Evolutionary conservation across 1,140 invertebrate genomes (phyloP), one percentile per base, ranked within the genome.

Genomic region (Lethrus apterus): DNA sequence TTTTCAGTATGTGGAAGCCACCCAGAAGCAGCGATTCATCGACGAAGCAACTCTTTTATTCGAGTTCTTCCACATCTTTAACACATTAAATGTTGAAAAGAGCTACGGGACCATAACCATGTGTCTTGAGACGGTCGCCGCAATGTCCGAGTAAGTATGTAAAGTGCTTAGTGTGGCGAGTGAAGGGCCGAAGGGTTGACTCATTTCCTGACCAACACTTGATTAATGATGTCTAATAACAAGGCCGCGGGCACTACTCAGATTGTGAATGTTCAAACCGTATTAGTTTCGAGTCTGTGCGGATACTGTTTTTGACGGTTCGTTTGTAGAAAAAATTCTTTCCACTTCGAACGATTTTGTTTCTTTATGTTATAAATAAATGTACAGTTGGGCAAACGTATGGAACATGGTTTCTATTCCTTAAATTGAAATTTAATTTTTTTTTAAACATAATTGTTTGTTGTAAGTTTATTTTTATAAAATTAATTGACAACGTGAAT

Each of bases 221-320:
- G 63, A 65, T 65, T 65, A 65, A 65, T 65, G 63, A 65, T 65
- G 58, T 55, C 56, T 63, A 65, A 65, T 65, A 65, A 64, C 62
- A 62, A 60, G 52, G 58, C 55, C 59, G 47, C 44, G 49, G 45
- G 45, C 55, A 52, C 44, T 48, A 30, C 48, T 44, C 46, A 45
- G 51, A 48, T 48, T 48, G 42, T 48, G 46, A 36, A 48, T 48
- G 46, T 48, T 48, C 50, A 49, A 48, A 55, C 52, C 49, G 48
- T 56, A 58, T 58, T 58, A 58, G 53, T 56, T 54, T 48, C 46
- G 33, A 48, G 30, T 42, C 54, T 48, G 44, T 52, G 35, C 32
- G 36, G 51, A 53, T 55, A 55, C 51, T 55, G 52, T 53, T 57
- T 57, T 56, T 58, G 56, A 58, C 53, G 56, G 44, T 50, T 53